A percentile compares a stretch with the other conserved stretches of the same genome.
Conservation (phyloP, 2,888 invertebrate genomes). For the Andrena trimmerana region DNA sequence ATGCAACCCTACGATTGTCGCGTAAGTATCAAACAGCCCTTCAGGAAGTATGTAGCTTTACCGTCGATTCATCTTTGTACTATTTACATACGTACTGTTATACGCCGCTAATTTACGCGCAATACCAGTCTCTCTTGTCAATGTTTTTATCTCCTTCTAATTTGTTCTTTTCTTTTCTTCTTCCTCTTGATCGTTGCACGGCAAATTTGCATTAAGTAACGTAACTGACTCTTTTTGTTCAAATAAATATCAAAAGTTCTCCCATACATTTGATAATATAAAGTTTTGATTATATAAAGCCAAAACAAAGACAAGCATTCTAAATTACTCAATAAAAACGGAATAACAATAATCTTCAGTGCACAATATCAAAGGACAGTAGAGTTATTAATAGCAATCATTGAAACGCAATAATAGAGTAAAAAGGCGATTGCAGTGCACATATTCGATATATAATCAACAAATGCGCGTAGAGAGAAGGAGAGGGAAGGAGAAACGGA, state of each 20-base stretch:
- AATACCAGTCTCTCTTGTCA: constrained; percentile 50
- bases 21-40: constrained; percentile 79
- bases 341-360: not conserved
- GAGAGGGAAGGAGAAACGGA: constrained; percentile 44
- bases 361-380: constrained; percentile 6
- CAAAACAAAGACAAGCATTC: not conserved
- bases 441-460: constrained; percentile 22
- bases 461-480: constrained; percentile 27
- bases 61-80: constrained; percentile 37
- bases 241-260: not conserved
- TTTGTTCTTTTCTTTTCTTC: constrained; percentile 23
- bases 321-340: not conserved
- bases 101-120: constrained; percentile 58
- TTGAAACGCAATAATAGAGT: not conserved
- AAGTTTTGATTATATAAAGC: not conserved
- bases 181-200: constrained; percentile 19
- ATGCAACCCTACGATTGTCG: constrained; percentile 76
- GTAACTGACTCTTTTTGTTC: not conserved
- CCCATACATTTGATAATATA: not conserved
- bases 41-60: constrained; percentile 67
- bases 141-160: constrained; percentile 21
- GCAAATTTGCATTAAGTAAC: not conserved
- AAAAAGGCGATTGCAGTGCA: not conserved
- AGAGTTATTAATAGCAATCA: constrained; percentile 12
- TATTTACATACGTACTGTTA: constrained; percentile 28